A percentile compares a stretch with the other conserved stretches of the same genome.
Evolutionary conservation across 2,113 vertebrate genomes (phyloP).

Genomic region (Strix uralensis): DNA sequence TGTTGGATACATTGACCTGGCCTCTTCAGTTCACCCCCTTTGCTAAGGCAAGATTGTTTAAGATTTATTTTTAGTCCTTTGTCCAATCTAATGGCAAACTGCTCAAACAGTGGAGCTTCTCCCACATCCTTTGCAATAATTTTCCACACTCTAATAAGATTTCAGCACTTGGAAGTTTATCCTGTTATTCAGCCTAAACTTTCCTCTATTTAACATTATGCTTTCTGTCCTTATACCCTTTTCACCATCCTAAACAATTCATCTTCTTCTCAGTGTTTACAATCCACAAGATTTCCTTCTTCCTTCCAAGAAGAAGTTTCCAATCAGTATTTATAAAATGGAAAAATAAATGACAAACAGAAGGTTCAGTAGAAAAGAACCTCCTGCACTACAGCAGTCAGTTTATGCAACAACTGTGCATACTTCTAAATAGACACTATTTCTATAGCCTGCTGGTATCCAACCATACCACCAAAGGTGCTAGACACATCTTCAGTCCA

Average conservation of each 20-base stretch:
- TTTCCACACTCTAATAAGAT: constrained; percentile 50
- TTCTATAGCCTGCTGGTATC: neutral
- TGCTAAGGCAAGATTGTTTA: neutral
- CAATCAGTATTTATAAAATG: constrained; percentile 68
- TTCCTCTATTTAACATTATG: constrained; percentile 11
- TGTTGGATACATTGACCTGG: neutral
- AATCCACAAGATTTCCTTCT: constrained; percentile 62
- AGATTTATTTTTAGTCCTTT: neutral
- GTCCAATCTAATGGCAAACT: neutral
- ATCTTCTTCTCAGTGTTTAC: constrained; percentile 60
- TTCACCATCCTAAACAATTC: constrained; percentile 65
- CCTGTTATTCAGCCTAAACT: constrained; percentile 41
- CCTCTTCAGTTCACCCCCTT: neutral
- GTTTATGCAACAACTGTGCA: constrained; percentile 1
- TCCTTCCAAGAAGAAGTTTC: constrained; percentile 70
- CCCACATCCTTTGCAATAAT: constrained; percentile 31
- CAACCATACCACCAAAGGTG: neutral
- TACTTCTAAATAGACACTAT: neutral
- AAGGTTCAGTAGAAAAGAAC: constrained; percentile 43
- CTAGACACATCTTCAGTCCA: constrained; percentile 10
- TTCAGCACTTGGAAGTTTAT: constrained; percentile 46
- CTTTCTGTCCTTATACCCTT: constrained; percentile 26
- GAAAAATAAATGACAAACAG: constrained; percentile 75
- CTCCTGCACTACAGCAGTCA: constrained; percentile 23
- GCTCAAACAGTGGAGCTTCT: constrained; percentile 22